Base-by-base conservation (phyloP, 2,888 invertebrate species). In the Lasius platythorax region DNA sequence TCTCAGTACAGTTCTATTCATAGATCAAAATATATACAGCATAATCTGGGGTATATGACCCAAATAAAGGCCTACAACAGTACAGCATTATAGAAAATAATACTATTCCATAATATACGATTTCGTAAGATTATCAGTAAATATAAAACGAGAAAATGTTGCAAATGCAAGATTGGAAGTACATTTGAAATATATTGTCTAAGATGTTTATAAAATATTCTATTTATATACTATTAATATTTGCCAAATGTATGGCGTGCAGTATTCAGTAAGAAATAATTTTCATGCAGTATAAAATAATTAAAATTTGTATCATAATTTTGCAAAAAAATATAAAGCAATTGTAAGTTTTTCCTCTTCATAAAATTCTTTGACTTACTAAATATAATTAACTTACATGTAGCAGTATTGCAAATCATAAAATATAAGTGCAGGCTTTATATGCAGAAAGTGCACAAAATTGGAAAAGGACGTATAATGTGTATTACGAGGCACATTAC, bases 1-100 rank as follows among this genome's bases (percentile, higher is more conserved):
- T 64, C 67, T 18, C 15, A 58, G 66, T 43, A 67, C 23, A 79
- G 5, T 50, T 82, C 75, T 82, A 82, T 82, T 58, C 33, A 81
- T 78, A 66, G 43, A 33, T 76, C 15, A n/a, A 67, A 78, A 58
- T 78, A 78, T 78, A 56, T 83, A 79, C 78, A 79, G 30, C 18
- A 58, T 82, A 82, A 33, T 23, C n/a, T 9, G 28, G 28, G 53
- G 56, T 82, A 12, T 28, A 53, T 15, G 40, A 76, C 53, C 50
- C 15, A 64, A 64, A 76, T 58, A 18, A 83, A 61, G 40, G 23
- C n/a, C 66, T 56, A 67, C 23, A 46, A 33, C 5, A 82, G 15
- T 18, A 67, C 46, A 50, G 18, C 9, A 76, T 30, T 53, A 30
- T 37, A 37, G 5, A 64, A 28, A 43, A 12, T 46, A n/a, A 46